Evolutionary conservation across 2,888 invertebrate genomes (phyloP), one percentile per base, ranked within the genome.

Genomic region (Microdon myrmicae): DNA sequence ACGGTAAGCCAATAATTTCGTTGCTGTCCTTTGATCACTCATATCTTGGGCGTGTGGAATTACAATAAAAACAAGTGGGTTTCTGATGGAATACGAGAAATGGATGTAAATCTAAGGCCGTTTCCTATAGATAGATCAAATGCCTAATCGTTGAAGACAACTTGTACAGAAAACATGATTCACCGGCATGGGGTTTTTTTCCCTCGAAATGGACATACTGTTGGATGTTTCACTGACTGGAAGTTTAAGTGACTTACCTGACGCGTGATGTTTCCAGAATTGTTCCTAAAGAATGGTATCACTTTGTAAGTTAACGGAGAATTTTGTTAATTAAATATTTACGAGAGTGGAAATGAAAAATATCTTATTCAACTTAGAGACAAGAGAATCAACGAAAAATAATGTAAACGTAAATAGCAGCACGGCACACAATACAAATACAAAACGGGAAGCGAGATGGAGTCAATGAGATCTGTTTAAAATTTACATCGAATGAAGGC

Each of bases 331-430:
- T 64, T 58, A 64, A 53, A 43, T 32, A 26, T 41, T 56, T 56
- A 37, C 22, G 43, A 41, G 41, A 43, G 28, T 51, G 45, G 45
- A 58, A 61, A 35, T 35, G 45, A 35, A 64, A 60, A 60, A 60
- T 58, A 58, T 53, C 51, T 58, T 51, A 64, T 58, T 47, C 41
- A 64, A 64, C 64, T 56, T 56, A 64, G 56, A 64, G 51, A 64
- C 64, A 64, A 51, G 51, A n/a, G n/a, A 58, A 51, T 37, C 51
- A 64, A 64, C 64, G 64, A 53, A 64, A 64, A 64, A 64, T 64
- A 64, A 64, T 61, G n/a, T n/a, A 61, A 64, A 53, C 43, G 47
- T 47, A 64, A 58, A 61, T 61, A 55, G 56, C 49, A 51, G 32
- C 43, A 47, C 41, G 58, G 41, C 43, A 28, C 28, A 47, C 44